phyloP scores from a whole-genome alignment of 2,888 invertebrate species.

The Drosophila gaucha region DNA sequence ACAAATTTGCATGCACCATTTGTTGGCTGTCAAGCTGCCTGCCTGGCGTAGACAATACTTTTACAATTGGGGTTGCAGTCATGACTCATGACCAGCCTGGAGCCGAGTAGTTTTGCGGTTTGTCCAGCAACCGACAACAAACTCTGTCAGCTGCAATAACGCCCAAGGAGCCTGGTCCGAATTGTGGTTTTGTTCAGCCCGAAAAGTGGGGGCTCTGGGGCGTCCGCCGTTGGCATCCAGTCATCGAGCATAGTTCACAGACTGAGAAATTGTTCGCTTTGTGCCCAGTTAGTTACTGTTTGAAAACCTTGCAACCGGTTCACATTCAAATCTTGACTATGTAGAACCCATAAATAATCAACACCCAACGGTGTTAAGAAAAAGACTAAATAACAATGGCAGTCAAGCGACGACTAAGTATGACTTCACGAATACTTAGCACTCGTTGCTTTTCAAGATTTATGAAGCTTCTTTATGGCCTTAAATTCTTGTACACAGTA shows the following conservation, averaged over 20 bases:
- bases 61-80: constrained; percentile 36
- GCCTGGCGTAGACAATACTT: constrained; percentile 34
- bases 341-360: constrained; percentile 42
- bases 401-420: constrained; percentile 6
- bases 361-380: constrained; percentile 11
- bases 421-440: constrained; percentile 15
- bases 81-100: constrained; percentile 46
- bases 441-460: constrained; percentile 16
- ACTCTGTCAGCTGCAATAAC: constrained; percentile 41
- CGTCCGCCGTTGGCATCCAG: constrained; percentile 42
- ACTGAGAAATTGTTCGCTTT: constrained; percentile 43
- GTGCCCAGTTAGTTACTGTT: constrained; percentile 17
- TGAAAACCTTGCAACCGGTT: constrained; percentile 46
- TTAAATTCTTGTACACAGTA: background rate
- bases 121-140: constrained; percentile 26
- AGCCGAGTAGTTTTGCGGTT: constrained; percentile 31
- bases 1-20: constrained; percentile 57
- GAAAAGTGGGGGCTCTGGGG: constrained; percentile 1
- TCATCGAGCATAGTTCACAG: constrained; percentile 42
- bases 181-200: constrained; percentile 31
- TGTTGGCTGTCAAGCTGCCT: constrained; percentile 51
- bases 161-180: constrained; percentile 28
- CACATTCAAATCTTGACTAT: constrained; percentile 34
- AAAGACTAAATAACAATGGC: constrained; percentile 25
- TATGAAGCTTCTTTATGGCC: constrained; percentile 2